A percentile compares a stretch with the other conserved stretches of the same genome.
Conservation (phyloP, 37 sponge, comb jelly and placozoan genomes). For the Hexactinellida sp. region DNA sequence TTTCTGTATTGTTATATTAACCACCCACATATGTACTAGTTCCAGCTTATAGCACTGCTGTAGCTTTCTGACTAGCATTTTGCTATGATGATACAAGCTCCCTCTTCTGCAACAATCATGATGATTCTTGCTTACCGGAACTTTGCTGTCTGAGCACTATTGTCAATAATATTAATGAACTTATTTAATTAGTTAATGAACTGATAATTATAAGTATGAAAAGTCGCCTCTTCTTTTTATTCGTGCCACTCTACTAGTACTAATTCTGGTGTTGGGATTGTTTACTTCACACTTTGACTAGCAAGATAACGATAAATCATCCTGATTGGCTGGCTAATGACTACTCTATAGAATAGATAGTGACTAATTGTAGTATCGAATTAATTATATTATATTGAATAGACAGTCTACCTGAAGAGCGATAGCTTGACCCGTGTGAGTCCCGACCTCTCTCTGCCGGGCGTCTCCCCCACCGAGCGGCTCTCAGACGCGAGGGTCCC, state of each 20-base stretch:
- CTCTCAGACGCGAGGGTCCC: background rate
- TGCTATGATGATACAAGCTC: slow-evolving; percentile 15
- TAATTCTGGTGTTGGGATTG: no score
- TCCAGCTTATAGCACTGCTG: background rate
- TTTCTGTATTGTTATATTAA: no score
- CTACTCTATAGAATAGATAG: no score
- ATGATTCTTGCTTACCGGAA: slow-evolving; percentile 17
- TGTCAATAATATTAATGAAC: background rate
- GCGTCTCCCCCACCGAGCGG: background rate
- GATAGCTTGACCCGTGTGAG: background rate
- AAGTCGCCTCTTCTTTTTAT: background rate
- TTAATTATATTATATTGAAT: no score
- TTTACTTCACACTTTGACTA: no score
- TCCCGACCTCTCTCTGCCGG: background rate
- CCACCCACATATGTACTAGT: background rate
- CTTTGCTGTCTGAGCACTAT: background rate
- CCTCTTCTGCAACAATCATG: slow-evolving; percentile 15
- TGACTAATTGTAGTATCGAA: no score
- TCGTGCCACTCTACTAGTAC: no score
- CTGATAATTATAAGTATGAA: no score
- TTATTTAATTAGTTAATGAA: background rate
- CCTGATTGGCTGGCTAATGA: no score
- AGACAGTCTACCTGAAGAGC: background rate
- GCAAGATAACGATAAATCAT: no score
- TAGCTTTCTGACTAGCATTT: background rate